A percentile compares a stretch with the other conserved stretches of the same genome.
phyloP scores from a whole-genome alignment of 1,140 invertebrate species.

The Drosophila nigromelanica region DNA sequence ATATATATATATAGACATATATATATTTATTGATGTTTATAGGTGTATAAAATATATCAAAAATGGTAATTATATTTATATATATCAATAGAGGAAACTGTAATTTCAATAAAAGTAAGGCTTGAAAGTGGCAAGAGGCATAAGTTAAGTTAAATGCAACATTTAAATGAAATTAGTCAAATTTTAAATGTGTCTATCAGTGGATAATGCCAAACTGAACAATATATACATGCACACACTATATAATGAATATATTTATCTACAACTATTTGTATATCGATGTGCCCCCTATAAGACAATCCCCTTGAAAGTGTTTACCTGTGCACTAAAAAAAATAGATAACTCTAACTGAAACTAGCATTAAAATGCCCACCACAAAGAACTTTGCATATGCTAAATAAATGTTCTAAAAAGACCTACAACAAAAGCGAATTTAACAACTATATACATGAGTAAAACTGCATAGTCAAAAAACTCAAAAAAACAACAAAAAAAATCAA shows the following conservation, averaged over 20 bases:
- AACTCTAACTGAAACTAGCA: conserved; percentile 51
- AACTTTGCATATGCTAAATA: conserved; percentile 24
- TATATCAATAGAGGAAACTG: conserved; percentile 76
- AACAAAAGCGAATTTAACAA: conserved; percentile 63
- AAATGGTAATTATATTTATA: conserved; percentile 70
- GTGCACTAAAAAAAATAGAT: conserved; percentile 58
- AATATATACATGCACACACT: conserved; percentile 23
- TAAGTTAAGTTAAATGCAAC: conserved; percentile 50
- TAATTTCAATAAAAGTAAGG: conserved; percentile 83
- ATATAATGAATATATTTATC: conserved; percentile 62
- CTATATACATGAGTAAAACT: conserved; percentile 57
- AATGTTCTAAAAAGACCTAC: conserved; percentile 22
- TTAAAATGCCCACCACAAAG: conserved; percentile 57
- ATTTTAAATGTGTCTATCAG: conserved; percentile 50
- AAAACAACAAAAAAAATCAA: conserved; percentile 5
- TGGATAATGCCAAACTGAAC: conserved; percentile 18
- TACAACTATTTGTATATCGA: conserved; percentile 77
- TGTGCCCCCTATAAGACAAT: conserved; percentile 78
- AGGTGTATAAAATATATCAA: conserved; percentile 61
- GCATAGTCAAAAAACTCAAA: conserved; percentile 71
- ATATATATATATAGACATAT: conserved; percentile 54
- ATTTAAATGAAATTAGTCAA: conserved; percentile 58
- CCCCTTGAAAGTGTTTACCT: conserved; percentile 65
- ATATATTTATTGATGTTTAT: conserved; percentile 67
- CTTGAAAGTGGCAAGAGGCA: conserved; percentile 46